A percentile compares a stretch with the other conserved stretches of the same genome.
phyloP scores from a whole-genome alignment of 2,797 vertebrate species.

The Cuniculus paca region DNA sequence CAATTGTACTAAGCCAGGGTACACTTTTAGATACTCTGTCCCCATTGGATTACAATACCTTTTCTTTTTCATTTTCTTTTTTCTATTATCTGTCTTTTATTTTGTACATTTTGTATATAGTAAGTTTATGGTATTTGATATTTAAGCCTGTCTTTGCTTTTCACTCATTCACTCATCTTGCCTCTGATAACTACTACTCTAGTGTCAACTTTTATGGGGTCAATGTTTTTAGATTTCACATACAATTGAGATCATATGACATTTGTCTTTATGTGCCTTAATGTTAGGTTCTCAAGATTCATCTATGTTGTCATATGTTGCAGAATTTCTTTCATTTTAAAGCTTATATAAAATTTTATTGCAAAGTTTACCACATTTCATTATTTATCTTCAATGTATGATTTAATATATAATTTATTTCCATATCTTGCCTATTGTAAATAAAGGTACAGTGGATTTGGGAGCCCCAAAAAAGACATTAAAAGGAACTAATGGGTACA shows the following conservation, averaged over 20 bases:
- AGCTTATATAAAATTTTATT: not conserved
- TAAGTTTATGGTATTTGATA: not conserved
- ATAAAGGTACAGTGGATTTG: not conserved
- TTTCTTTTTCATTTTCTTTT: not conserved
- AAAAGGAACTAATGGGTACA: not conserved
- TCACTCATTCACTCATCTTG: not conserved
- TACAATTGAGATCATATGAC: not conserved
- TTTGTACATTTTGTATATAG: not conserved
- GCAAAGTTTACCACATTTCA: not conserved
- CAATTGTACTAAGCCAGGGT: not conserved
- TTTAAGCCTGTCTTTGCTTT: not conserved
- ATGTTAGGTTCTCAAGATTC: too few relatives aligned
- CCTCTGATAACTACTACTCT: not conserved
- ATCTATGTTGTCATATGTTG: not conserved
- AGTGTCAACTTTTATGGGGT: not conserved
- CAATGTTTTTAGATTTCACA: not conserved
- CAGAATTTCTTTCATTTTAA: not conserved
- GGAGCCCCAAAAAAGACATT: not conserved
- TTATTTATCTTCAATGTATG: too few relatives aligned
- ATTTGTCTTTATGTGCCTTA: not conserved
- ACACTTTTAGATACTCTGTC: not conserved
- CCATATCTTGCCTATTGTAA: not conserved
- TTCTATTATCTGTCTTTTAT: not conserved
- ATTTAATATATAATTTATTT: not conserved
- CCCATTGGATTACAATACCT: not conserved